Base-by-base conservation (phyloP, 2,888 invertebrate genomes). In the Cylloceria caligata region DNA sequence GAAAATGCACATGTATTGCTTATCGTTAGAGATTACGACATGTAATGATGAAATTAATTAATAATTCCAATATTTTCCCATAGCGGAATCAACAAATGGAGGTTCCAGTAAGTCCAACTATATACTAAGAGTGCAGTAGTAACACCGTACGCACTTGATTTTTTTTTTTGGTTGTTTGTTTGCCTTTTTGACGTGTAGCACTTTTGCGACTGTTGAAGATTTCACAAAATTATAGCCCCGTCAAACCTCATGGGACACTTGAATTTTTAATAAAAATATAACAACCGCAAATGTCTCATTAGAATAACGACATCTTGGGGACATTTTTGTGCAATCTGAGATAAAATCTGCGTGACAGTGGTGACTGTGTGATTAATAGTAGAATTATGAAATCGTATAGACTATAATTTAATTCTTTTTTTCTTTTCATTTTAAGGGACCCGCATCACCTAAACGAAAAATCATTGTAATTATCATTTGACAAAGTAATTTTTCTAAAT, bases 51-150 rank as follows among this genome's bases (percentile, higher is more conserved):
- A 57, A 13, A 57, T 34, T 34, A 1, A 89, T 94, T 93, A 94
- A 94, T 94, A 92, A 83, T 87, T 92, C 81, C 72, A 78, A 86
- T 84, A 84, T 91, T 91, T 93, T 93, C 86, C 92, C 93, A 93
- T 94, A 96, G 96, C 95, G 95, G 96, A 96, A 94, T 95, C 95
- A 89, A 94, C 95, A 91, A 95, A 95, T 95, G 96, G 95, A 95
- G 94, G 94, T 93, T 93, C 94, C 93, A 94, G 95, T 95, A 94
- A 95, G 95, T 95, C 85, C 87, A 87, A 89, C 87, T 85, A 89
- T 69, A 79, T 91, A 88, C 80, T 91, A 91, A 90, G 92, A 89
- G 91, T 92, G 92, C 85, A 80, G 81, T 78, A 81, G 78, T 67
- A 42, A 24, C 85, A 84, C 78, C 75, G 69, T 85, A 84, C 76